Percentiles rank a stretch among this genome's conserved stretches.
Evolutionary conservation across 2,113 vertebrate genomes (phyloP).

Genomic region (Tauraco erythrolophus): DNA sequence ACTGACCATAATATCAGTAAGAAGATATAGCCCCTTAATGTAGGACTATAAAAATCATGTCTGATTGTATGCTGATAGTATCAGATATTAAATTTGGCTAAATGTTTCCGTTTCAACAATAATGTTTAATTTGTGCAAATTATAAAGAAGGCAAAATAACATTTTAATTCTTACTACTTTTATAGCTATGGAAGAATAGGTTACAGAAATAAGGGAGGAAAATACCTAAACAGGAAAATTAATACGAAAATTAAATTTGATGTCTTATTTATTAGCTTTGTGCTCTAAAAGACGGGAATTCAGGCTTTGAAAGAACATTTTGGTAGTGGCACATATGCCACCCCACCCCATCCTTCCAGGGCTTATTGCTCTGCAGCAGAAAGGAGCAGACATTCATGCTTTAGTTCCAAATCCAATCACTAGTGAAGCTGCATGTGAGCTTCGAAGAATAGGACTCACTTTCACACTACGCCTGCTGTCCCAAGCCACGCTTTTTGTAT

Average conservation of each 20-base stretch:
- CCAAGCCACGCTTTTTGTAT: not conserved
- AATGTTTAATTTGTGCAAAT: not conserved
- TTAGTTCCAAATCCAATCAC: not conserved
- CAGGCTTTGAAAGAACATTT: not conserved
- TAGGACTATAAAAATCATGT: not conserved
- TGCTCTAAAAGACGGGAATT: not conserved
- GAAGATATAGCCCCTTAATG: not conserved
- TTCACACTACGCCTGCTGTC: accelerated
- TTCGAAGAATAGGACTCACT: not conserved
- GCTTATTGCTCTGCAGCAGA: not conserved
- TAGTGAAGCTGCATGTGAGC: accelerated
- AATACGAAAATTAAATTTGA: not conserved
- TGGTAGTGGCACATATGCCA: not conserved
- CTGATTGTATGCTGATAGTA: not conserved
- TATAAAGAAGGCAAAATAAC: not conserved
- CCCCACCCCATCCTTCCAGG: not conserved
- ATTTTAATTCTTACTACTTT: not conserved
- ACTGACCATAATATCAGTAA: not conserved
- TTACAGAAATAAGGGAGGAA: not conserved
- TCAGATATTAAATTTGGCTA: not conserved
- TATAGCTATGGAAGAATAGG: not conserved
- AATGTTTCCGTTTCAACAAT: not conserved
- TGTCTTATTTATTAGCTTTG: not conserved
- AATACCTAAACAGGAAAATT: not conserved
- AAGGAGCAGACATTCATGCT: not conserved